Conservation (phyloP, 2,797 vertebrate species). For the Pseudochirops corinnae region DNA sequence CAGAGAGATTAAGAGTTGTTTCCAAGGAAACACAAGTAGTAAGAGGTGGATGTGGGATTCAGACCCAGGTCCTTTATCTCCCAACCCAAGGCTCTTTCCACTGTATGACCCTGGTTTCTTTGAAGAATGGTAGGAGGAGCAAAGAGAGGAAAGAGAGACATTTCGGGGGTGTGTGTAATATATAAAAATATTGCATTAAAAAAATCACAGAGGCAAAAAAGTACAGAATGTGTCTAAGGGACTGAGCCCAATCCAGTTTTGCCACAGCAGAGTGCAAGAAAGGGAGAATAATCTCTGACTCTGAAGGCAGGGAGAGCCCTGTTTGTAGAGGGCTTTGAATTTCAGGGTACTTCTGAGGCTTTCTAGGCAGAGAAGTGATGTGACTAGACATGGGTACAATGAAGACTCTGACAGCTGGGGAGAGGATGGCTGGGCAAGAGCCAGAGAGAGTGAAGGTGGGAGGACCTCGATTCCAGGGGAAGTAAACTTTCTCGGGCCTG, state of each 20-base stretch:
- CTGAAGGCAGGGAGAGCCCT: background rate
- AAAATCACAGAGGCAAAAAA: background rate
- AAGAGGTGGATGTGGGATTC: background rate
- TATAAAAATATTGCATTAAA: background rate
- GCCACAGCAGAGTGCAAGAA: background rate
- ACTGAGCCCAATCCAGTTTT: background rate
- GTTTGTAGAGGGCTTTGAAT: background rate
- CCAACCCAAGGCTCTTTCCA: background rate
- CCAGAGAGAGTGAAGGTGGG: constrained; percentile 17
- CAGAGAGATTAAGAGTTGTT: background rate
- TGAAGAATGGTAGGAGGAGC: background rate
- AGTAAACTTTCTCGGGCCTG: constrained; percentile 1
- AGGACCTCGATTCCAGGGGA: constrained; percentile 24
- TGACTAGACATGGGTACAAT: background rate
- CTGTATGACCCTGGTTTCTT: background rate
- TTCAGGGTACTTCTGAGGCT: background rate
- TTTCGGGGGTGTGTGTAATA: background rate
- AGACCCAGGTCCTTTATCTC: background rate
- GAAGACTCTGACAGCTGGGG: background rate
- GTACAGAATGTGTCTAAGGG: background rate
- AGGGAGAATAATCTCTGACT: background rate
- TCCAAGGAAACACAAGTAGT: background rate
- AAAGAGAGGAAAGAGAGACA: background rate
- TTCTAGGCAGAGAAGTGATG: background rate
- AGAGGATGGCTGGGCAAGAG: background rate